Evolutionary conservation across 1,140 invertebrate species (phyloP), one percentile per base, ranked within the genome.

Genomic region (Trichogramma pretiosum): DNA sequence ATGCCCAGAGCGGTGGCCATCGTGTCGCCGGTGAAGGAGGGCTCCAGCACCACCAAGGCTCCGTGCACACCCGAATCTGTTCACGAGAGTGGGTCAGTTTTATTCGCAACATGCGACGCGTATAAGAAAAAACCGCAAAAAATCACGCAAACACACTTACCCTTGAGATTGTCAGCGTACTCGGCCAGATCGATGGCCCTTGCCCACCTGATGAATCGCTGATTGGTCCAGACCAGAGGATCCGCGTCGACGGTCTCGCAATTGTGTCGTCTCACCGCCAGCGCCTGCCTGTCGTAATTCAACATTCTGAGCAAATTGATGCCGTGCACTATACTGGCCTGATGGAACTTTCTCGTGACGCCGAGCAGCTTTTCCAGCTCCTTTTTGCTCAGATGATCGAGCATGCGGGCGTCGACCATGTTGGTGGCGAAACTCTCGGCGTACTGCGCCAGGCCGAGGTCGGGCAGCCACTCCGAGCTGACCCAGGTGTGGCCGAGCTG

Each of bases 221-320:
- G 84, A 74, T 93, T 94, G 50, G 90, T 94, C 92, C 92, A 96
- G 17, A 95, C 90, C 42, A 96, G 72, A 30, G 90, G 89, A 76
- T 96, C 90, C 16, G 83, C 83, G 62, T 93, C 87, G 32, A 86
- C 80, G 56, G 81, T 83, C 62, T 93, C 89, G 62, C 87, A 90
- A 61, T 91, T 86, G 62, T 88, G 82, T 55, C 91, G 77, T 56
- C 91, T 76, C 48, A 94, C 84, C 17, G 87, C 84, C 44, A 95
- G 73, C 33, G 88, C 85, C 87, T 94, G 65, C 70, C 89, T 79
- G 72, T 96, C 91, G 61, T 93, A 96, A 62, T 89, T 89, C 65
- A 94, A 81, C 72, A 93, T 87, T 48, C 89, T 77, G 46, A 96
- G 75, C 49, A 96, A 74, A 73, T 94, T 89, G 56, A 96, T 90